A percentile compares a stretch with the other conserved stretches of the same genome.
phyloP scores from a whole-genome alignment of 2,113 vertebrate species.

The Ailurus styani region DNA sequence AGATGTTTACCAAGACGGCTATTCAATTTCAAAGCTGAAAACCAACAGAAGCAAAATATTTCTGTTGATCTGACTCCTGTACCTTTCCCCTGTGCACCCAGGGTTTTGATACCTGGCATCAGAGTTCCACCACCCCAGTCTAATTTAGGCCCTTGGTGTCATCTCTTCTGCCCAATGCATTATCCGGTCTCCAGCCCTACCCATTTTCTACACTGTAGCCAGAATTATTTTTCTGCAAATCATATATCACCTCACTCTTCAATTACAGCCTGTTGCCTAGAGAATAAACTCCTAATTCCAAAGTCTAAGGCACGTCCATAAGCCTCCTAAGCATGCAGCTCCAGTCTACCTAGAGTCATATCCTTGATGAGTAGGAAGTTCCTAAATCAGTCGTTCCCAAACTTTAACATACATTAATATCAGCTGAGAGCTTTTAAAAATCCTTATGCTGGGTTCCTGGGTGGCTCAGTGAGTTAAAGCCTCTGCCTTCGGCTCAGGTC shows the following conservation, averaged over 20 bases:
- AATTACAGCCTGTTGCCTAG: neutral
- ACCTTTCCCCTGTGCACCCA: neutral
- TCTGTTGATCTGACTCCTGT: neutral
- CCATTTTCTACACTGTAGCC: neutral
- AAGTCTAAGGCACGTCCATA: neutral
- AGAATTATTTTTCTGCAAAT: neutral
- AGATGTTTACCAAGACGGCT: neutral
- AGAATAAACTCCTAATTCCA: neutral
- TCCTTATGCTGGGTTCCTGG: neutral
- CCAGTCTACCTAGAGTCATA: neutral
- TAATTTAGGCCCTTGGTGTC: accelerated
- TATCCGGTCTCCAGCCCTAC: neutral
- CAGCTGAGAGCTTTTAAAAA: neutral
- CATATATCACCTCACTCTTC: neutral
- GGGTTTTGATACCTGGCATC: neutral
- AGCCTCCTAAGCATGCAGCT: neutral
- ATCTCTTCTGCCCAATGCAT: neutral
- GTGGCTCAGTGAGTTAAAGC: too few relatives aligned
- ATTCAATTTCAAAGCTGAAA: neutral
- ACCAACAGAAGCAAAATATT: neutral
- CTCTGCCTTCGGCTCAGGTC: too few relatives aligned
- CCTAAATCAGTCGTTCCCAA: neutral
- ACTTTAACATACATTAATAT: neutral
- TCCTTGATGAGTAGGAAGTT: neutral
- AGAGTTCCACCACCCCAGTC: neutral